phyloP scores from a whole-genome alignment of 92 coral and sea anemone species.

The Palythoa grandiflora region DNA sequence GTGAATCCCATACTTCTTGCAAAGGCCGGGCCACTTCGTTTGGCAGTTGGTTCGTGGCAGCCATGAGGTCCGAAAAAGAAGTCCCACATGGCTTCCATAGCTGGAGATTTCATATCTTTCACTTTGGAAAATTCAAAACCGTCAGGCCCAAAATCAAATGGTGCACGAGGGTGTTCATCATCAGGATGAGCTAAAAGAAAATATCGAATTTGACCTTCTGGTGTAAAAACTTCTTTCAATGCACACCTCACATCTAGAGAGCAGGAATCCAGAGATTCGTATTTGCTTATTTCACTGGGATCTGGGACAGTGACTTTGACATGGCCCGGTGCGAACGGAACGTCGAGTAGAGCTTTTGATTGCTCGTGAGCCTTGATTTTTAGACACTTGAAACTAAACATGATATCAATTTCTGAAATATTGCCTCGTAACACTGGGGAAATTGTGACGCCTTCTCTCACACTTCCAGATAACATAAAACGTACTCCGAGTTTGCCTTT shows the following conservation, averaged over 20 bases:
- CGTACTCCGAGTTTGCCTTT: neutral
- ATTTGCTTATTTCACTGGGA: neutral
- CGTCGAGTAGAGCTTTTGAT: neutral
- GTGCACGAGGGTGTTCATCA: neutral
- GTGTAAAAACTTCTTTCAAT: neutral
- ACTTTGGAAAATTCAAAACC: neutral
- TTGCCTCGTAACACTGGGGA: neutral
- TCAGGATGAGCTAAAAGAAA: constrained; percentile 28
- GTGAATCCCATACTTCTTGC: constrained; percentile 13
- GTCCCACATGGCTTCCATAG: neutral
- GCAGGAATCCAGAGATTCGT: too few species aligned
- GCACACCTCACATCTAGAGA: neutral
- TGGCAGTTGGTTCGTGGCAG: constrained; percentile 7
- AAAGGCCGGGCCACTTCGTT: constrained; percentile 37
- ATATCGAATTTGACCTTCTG: neutral
- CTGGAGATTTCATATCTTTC: neutral
- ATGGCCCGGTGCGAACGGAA: constrained; percentile 26
- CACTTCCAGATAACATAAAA: neutral
- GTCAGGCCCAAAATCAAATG: neutral
- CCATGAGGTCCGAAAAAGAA: constrained; percentile 11
- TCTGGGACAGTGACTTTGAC: neutral
- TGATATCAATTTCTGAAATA: neutral
- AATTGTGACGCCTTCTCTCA: constrained; percentile 2
- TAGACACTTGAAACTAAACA: constrained; percentile 31
- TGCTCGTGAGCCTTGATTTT: constrained; percentile 10